A percentile compares a stretch with the other conserved stretches of the same genome.
Evolutionary conservation across 2,113 vertebrate species (phyloP).

Genomic region (Oxyura jamaicensis): DNA sequence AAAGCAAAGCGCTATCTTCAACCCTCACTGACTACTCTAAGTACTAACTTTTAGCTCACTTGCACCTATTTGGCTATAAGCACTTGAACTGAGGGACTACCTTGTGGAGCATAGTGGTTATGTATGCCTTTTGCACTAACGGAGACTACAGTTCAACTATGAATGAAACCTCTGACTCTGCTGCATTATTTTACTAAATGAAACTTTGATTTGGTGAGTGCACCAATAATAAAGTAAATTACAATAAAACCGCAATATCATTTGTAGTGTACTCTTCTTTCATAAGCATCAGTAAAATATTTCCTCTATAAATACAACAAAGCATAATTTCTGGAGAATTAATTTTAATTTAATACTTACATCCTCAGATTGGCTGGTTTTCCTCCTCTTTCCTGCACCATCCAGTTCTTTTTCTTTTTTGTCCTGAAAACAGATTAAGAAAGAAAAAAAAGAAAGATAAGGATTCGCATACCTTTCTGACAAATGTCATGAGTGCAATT

Average conservation of each 20-base stretch:
- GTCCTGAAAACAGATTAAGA: conserved; percentile 77
- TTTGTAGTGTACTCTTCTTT: background rate
- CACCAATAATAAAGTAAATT: background rate
- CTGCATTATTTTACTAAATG: background rate
- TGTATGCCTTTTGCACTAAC: background rate
- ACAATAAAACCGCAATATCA: background rate
- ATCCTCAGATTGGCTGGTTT: conserved; percentile 95
- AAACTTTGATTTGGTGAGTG: background rate
- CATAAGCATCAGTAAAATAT: background rate
- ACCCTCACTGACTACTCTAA: background rate
- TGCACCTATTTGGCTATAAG: background rate
- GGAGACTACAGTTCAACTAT: background rate
- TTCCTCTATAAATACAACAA: background rate
- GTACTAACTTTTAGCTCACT: background rate
- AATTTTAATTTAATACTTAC: conserved; percentile 76
- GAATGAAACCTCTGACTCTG: background rate
- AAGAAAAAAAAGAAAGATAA: background rate
- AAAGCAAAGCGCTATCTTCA: background rate
- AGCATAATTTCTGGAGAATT: background rate
- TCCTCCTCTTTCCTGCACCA: conserved; percentile 90
- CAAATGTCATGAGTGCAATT: background rate
- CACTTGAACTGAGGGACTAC: background rate
- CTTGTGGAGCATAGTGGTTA: background rate
- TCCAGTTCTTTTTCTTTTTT: conserved; percentile 96
- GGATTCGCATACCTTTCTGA: background rate